Evolutionary conservation across 2,797 vertebrate genomes (phyloP), one percentile per base, ranked within the genome.

Genomic region (Tragelaphus eurycerus): DNA sequence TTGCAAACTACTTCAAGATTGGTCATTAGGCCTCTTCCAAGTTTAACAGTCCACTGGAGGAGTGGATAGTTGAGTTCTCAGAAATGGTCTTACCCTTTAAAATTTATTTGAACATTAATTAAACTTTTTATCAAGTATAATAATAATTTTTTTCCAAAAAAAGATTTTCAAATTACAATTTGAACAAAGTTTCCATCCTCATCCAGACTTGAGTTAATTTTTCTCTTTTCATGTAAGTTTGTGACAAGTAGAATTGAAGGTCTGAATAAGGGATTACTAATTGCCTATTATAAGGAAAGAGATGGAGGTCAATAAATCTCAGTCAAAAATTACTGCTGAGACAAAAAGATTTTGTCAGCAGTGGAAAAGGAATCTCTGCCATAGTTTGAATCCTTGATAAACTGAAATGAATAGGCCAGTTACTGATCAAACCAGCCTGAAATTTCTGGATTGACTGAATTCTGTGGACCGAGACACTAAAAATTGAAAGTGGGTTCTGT

Each of bases 91-190:
- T 86, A 55, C 27, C 90, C 46, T 52, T 92, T 74, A 95, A 96
- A 93, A 76, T 92, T 43, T 86, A 92, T 83, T 86, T 90, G 23
- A 92, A 97, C 90, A 93, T 90, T 86, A 82, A 92, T 85, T 94
- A 93, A 95, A 81, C 4, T 21, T 96, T 93, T 94, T 76, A 90
- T 74, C 50, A 93, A 14, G 16, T 16, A 95, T 95, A n/a, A 23
- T 34, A 67, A 67, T 67, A 67, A 34, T 34, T 82, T 84, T 96
- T 86, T 23, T 25, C 34, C 29, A 25, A 81, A 55, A 86, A 93
- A 67, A 3, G 10, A 87, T 81, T 78, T 89, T 21, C 86, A 81
- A 86, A 83, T 92, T 85, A 71, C 9, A 55, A 71, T 10, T 5
- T 59, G 67, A 91, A 46, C 13, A 81, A 93, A 93, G 21, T 52